These are phyloP conservation scores for Strigamia crassipes DNA, from an alignment of 2,888 invertebrate species.

Conservation along the genomic window DNA sequence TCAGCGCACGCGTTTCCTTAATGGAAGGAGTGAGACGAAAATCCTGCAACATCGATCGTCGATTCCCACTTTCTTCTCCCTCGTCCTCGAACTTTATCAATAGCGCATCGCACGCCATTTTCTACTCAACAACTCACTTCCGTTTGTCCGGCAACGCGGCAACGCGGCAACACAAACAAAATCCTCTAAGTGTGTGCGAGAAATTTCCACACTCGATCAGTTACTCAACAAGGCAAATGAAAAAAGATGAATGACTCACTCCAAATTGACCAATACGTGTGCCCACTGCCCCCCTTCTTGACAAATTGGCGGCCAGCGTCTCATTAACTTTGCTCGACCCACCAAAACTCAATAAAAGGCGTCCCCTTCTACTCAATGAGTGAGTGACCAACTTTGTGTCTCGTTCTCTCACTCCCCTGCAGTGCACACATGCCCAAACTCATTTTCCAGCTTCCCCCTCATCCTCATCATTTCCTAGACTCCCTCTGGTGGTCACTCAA, in stretches of 20 bases:
- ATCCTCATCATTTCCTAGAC: not conserved
- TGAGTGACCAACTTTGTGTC: not conserved
- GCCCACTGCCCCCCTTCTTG: not conserved
- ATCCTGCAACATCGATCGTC: not conserved
- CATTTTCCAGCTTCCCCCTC: not conserved
- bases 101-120: not conserved
- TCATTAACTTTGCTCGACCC: conserved; percentile 21
- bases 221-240: conserved; percentile 21
- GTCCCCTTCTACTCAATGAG: not conserved
- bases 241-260: conserved; percentile 15
- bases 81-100: not conserved
- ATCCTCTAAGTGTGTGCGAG: not conserved
- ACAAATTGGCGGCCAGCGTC: conserved; percentile 11
- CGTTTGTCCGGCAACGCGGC: not conserved
- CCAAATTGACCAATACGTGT: not conserved
- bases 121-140: not conserved
- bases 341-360: conserved; percentile 19
- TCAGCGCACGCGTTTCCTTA: conserved; percentile 1
- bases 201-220: not conserved
- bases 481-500: not conserved
- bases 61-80: not conserved
- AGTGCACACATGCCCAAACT: conserved; percentile 21
- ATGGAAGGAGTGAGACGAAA: not conserved
- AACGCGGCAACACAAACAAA: not conserved
- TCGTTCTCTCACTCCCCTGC: not conserved